Conservation (phyloP, 2,888 invertebrate genomes). For the Clostera curtula region DNA sequence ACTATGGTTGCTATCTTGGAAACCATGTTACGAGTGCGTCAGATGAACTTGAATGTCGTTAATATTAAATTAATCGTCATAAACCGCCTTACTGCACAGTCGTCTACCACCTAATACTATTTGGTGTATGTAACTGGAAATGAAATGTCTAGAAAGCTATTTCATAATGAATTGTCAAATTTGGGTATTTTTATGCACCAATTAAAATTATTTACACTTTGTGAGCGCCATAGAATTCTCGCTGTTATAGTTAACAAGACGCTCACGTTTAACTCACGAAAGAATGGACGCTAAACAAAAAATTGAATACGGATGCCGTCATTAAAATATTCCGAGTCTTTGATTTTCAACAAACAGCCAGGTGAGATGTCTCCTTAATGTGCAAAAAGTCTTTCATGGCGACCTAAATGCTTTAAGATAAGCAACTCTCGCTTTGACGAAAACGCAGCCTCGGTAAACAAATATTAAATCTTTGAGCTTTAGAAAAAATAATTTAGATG, state of each 20-base stretch:
- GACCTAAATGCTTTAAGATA: conserved; percentile 33
- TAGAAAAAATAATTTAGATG: no score
- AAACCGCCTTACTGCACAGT: no score
- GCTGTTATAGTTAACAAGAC: no score
- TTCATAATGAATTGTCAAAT: no score
- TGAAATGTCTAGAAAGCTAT: no score
- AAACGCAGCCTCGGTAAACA: conserved; percentile 14
- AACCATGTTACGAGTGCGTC: no score
- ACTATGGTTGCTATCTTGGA: conserved; percentile 52
- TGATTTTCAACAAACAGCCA: conserved; percentile 63
- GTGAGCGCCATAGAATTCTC: no score
- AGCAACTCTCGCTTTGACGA: conserved; percentile 27
- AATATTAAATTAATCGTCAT: no score
- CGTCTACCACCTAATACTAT: no score
- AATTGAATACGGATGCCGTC: conserved; percentile 61
- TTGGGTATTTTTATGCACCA: no score
- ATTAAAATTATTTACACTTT: no score
- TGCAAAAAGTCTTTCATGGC: conserved; percentile 40
- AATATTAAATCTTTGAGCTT: conserved; percentile 15
- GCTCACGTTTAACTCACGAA: conserved; percentile 5
- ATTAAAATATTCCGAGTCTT: conserved; percentile 72
- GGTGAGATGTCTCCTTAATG: conserved; percentile 19
- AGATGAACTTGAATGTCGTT: no score
- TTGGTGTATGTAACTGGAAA: conserved; percentile 5
- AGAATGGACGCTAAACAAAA: conserved; percentile 52